A percentile compares a stretch with the other conserved stretches of the same genome.
phyloP scores from a whole-genome alignment of 1,140 invertebrate species.

The Heterodera carotae region DNA sequence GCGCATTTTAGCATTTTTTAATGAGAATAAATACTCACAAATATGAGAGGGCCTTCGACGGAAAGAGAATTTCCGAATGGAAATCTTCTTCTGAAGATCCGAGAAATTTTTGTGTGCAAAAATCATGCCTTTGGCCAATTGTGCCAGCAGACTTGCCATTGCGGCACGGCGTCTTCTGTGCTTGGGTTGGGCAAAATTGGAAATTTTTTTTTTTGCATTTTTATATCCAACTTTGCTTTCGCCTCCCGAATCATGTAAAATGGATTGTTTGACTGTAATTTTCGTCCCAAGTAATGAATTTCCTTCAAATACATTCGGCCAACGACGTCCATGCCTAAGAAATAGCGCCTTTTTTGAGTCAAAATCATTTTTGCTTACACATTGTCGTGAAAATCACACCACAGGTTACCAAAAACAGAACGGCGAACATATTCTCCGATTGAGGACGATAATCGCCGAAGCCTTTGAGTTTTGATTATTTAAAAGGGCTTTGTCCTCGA shows the following conservation, averaged over 20 bases:
- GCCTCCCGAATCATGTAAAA: slow-evolving; percentile 64
- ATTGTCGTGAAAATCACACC: slow-evolving; percentile 65
- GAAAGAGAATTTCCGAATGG: slow-evolving; percentile 18
- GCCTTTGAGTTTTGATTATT: slow-evolving; percentile 40
- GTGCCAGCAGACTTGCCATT: slow-evolving; percentile 61
- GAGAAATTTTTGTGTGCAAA: slow-evolving; percentile 63
- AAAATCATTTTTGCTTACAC: slow-evolving; percentile 41
- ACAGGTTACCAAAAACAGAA: slow-evolving; percentile 49
- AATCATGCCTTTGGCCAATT: slow-evolving; percentile 63
- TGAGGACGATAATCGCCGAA: slow-evolving; percentile 62
- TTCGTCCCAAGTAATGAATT: slow-evolving; percentile 64
- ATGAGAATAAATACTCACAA: slow-evolving; percentile 43
- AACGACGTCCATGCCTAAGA: slow-evolving; percentile 59
- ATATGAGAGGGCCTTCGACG: slow-evolving; percentile 49
- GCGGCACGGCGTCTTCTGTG: slow-evolving; percentile 53
- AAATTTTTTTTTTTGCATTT: neutral
- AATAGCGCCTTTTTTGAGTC: neutral
- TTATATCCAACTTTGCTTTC: slow-evolving; percentile 58
- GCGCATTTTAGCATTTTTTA: slow-evolving; percentile 33
- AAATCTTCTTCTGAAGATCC: slow-evolving; percentile 49
- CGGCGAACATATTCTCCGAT: slow-evolving; percentile 51
- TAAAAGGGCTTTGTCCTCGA: no score
- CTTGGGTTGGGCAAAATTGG: neutral
- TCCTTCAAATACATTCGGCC: slow-evolving; percentile 65
- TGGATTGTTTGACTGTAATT: slow-evolving; percentile 63